Conservation (phyloP, 2,797 vertebrate genomes). For the Emys orbicularis region DNA sequence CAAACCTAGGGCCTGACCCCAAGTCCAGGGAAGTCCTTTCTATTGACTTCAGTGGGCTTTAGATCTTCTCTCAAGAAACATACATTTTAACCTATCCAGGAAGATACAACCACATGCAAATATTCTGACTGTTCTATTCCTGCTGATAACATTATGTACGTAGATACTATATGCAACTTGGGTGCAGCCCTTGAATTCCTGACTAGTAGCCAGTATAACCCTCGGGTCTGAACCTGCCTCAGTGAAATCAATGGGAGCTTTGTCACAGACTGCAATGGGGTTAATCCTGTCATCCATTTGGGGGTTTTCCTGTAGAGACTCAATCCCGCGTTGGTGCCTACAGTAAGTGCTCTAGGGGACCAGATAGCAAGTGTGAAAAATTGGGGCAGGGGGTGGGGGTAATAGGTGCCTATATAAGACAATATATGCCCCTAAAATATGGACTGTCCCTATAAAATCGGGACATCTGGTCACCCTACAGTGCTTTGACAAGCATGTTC, state of each 20-base stretch:
- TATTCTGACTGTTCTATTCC: not conserved
- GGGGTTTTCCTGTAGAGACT: not conserved
- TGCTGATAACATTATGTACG: not conserved
- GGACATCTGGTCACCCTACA: not conserved
- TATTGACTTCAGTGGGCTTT: not conserved
- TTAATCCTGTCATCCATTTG: not conserved
- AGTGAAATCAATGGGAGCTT: not conserved
- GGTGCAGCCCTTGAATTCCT: not conserved
- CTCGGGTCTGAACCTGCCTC: too few species aligned
- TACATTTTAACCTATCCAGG: not conserved
- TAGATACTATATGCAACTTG: fast-evolving
- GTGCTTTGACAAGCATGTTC: not conserved
- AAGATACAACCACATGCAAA: not conserved
- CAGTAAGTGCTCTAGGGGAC: not conserved
- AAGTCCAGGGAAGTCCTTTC: not conserved
- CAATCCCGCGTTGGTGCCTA: not conserved
- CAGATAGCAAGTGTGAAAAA: too few species aligned
- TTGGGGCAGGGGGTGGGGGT: too few species aligned
- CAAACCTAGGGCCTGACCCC: not conserved
- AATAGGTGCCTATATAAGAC: too few species aligned
- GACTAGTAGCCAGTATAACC: fast-evolving
- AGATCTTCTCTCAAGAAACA: not conserved
- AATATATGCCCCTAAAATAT: too few species aligned
- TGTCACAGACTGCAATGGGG: not conserved
- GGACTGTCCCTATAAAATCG: too few species aligned